Evolutionary conservation across 2,797 vertebrate genomes (phyloP), one percentile per base, ranked within the genome.

Genomic region (Rachycentron canadum): DNA sequence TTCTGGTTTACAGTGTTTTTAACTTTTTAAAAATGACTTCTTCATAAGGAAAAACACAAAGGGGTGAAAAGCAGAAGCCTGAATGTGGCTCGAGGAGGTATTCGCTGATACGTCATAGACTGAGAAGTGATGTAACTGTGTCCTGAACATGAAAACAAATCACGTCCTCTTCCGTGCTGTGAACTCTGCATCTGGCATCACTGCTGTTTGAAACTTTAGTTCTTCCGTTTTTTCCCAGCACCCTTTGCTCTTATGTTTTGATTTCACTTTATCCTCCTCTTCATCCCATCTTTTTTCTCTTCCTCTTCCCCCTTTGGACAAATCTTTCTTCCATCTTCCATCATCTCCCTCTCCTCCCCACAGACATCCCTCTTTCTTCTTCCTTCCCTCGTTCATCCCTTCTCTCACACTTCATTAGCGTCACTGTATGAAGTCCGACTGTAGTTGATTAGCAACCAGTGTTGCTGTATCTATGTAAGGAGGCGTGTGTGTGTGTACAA

Each of bases 401-500:
- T 13, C 17, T 32, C 28, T 61, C 76, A 73, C 67, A 56, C 50
- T 38, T 76, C 65, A 81, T 77, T 82, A 75, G 49, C 13, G 7
- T 56, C 62, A 19, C 69, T 58, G 79, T 75, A 49, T 77, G 75
- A 56, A 30, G 66, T 40, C 68, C 23, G 50, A 49, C 57, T 59
- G 59, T 26, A 38, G 63, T 7, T 78, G 59, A 76, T 82, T 64
- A 79, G 64, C 63, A 56, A 69, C 69, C 59, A 66, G n/a, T 50
- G 19, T 21, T 70, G 43, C 23, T 47, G 25, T 64, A 17, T 36
- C 7, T n/a, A 7, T 26, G 36, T 56, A 30, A 23, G 34, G 49
- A 17, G 12, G 41, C 17, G 23, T 43, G 34, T 23, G 43, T 25
- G 34, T 64, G 14, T 47, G n/a, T n/a, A n/a, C n/a, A n/a, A n/a